Evolutionary conservation across 2,797 vertebrate species (phyloP), one percentile per base, ranked within the genome.

Genomic region (Peromyscus aztecus): DNA sequence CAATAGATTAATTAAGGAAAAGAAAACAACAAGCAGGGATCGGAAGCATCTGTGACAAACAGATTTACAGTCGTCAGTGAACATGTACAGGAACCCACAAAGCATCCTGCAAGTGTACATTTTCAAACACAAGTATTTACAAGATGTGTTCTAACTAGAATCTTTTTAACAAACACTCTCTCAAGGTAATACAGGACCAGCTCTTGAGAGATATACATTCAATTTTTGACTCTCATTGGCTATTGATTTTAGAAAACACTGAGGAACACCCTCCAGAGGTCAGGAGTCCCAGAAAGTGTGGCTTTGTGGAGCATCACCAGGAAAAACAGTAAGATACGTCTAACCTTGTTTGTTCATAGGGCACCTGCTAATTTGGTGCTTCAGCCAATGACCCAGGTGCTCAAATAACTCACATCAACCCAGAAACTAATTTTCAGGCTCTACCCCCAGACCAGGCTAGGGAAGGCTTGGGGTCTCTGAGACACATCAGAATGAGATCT

Each of bases 161-260:
- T 94, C 85, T 95, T 81, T 85, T 52, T 52, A 94, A 94, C 95
- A 89, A 91, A 94, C 94, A 93, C 17, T 85, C 76, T 95, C 96
- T 96, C 94, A 14, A 77, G 59, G 76, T 84, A 95, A 93, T 61
- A 91, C 34, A 40, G 40, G 19, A 96, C 81, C 17, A 86, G 76
- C 85, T 71, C 75, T 67, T 95, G 76, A 91, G 97, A 96, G 82
- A 94, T 16, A 89, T 55, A 78, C 46, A 59, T 84, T 95, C 78
- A 82, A 55, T 75, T 69, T 65, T 80, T 83, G 69, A 91, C 24
- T 46, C 73, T 91, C 80, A 17, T 46, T 29, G 82, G 92, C 73
- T 24, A 76, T 23, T 69, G 81, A 85, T 86, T 97, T 96, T 90
- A 80, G 75, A 73, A 96, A 96, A 91, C 77, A 95, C 92, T 67